A percentile compares a stretch with the other conserved stretches of the same genome.
Conservation (phyloP, 2,113 vertebrate genomes). For the Bungarus multicinctus region DNA sequence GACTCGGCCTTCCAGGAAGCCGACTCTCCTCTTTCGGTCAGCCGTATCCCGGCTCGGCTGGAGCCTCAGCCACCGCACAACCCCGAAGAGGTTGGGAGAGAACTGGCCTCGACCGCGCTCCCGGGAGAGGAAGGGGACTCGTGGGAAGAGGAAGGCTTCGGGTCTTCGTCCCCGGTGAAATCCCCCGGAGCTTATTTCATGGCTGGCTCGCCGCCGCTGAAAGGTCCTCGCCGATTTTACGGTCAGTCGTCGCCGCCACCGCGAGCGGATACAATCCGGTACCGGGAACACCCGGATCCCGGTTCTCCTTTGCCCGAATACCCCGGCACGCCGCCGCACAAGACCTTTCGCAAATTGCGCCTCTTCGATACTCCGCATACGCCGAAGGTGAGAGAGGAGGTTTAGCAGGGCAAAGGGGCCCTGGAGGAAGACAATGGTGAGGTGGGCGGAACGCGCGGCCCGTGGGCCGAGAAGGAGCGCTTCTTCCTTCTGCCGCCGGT, state of each 20-base stretch:
- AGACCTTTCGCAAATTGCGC: slow-evolving; percentile 90
- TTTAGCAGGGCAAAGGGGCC: background rate
- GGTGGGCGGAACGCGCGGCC: no score
- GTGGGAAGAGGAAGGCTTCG: slow-evolving; percentile 86
- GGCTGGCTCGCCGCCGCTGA: slow-evolving; percentile 75
- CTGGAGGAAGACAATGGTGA: background rate
- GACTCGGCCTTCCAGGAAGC: slow-evolving; percentile 93
- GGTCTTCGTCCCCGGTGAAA: slow-evolving; percentile 79
- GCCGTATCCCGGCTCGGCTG: slow-evolving; percentile 60
- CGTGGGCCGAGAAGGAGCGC: background rate
- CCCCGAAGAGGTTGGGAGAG: slow-evolving; percentile 61
- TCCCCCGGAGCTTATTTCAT: slow-evolving; percentile 72
- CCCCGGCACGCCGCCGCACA: slow-evolving; percentile 92
- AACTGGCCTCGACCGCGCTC: slow-evolving; percentile 58
- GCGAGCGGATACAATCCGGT: background rate
- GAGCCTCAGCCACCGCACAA: slow-evolving; percentile 60
- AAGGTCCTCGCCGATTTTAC: slow-evolving; percentile 56
- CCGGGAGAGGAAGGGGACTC: slow-evolving; percentile 77
- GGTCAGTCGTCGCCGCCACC: slow-evolving; percentile 20
- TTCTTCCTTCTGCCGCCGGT: background rate
- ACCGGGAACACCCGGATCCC: slow-evolving; percentile 46
- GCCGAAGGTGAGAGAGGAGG: slow-evolving; percentile 81
- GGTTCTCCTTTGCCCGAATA: slow-evolving; percentile 81
- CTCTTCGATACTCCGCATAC: slow-evolving; percentile 96
- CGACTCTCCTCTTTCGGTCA: slow-evolving; percentile 79